Conservation (phyloP, 2,113 vertebrate species). For the Arenaria interpres region DNA sequence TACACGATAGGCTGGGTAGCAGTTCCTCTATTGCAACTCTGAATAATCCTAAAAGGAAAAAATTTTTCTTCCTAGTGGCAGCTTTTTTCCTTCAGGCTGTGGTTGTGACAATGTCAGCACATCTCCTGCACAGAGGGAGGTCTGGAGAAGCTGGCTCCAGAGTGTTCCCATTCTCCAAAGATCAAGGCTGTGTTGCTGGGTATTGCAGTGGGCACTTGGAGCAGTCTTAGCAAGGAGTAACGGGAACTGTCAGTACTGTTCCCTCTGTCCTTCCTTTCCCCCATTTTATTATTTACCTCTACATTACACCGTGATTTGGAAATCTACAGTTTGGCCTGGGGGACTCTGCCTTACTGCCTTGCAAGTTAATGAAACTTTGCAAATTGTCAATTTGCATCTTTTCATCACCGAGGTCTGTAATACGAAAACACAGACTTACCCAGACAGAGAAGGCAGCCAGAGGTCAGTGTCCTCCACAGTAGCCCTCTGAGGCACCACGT, state of each 20-base stretch:
- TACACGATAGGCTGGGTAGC: background rate
- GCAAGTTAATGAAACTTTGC: background rate
- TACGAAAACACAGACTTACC: accelerated
- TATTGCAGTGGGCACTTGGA: background rate
- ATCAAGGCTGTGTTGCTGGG: background rate
- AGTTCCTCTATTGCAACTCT: background rate
- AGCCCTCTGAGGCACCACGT: background rate
- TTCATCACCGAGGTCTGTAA: background rate
- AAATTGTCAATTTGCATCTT: background rate
- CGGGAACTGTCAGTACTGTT: background rate
- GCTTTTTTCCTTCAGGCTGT: background rate
- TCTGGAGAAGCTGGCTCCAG: background rate
- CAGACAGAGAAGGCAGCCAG: background rate
- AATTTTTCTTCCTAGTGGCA: background rate
- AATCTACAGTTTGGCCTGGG: background rate
- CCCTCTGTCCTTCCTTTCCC: background rate
- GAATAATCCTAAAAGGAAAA: background rate
- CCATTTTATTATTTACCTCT: background rate
- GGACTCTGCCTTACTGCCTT: background rate
- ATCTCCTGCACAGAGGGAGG: background rate
- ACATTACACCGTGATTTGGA: background rate
- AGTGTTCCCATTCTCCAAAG: background rate
- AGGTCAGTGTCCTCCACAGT: background rate
- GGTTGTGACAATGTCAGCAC: background rate
- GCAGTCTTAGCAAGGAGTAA: background rate